Percentiles rank a stretch among this genome's conserved stretches.
phyloP scores from a whole-genome alignment of 92 coral and sea anemone species.

The Epizoanthus stellaris region DNA sequence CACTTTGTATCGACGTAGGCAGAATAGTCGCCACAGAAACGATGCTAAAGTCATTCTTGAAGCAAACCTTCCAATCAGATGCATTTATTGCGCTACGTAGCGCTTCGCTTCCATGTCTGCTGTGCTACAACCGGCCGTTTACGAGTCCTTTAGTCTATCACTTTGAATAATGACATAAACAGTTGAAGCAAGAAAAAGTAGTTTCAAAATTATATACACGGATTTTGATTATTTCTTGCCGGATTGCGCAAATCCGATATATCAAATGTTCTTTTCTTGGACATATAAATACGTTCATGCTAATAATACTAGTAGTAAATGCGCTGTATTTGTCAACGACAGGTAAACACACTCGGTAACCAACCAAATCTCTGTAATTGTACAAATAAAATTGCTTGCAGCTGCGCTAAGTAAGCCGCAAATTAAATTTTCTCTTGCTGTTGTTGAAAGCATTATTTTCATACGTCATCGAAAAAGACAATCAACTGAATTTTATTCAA shows the following conservation, averaged over 20 bases:
- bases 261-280: too few relatives aligned
- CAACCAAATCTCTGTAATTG: not conserved
- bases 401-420: constrained; percentile 11
- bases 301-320: too few relatives aligned
- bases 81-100: not conserved
- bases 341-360: not conserved
- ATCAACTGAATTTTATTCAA: not conserved
- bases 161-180: too few relatives aligned
- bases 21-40: constrained; percentile 16
- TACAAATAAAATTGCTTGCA: constrained; percentile 24
- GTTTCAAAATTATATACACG: too few relatives aligned
- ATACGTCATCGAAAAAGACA: not conserved
- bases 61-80: not conserved
- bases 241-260: too few relatives aligned
- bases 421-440: constrained; percentile 14
- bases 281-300: too few relatives aligned
- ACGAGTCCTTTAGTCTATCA: too few relatives aligned
- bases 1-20: not conserved
- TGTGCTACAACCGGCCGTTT: too few relatives aligned
- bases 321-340: not conserved
- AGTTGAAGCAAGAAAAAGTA: too few relatives aligned
- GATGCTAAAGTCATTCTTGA: not conserved
- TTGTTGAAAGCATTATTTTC: not conserved
- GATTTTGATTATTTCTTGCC: too few relatives aligned
- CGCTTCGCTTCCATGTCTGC: too few relatives aligned